Conservation (phyloP, 2,888 invertebrate species). For the Dolomedes plantarius region DNA sequence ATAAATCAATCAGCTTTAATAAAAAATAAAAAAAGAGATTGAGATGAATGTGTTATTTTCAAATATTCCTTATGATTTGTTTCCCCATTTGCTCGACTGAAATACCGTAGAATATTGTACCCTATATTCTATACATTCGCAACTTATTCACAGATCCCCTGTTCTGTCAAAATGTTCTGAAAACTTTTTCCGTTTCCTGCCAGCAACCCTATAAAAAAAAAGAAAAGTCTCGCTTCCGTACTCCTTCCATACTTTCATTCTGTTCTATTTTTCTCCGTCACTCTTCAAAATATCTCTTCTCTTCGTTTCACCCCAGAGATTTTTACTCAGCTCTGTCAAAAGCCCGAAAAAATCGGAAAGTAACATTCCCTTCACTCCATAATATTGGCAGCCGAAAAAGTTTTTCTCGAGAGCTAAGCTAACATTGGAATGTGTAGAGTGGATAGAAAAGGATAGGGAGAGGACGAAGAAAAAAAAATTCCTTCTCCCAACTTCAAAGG, state of each 20-base stretch:
- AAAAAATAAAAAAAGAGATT: too few relatives aligned
- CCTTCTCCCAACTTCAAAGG: neutral
- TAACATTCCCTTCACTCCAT: conserved; percentile 27
- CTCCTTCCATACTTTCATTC: conserved; percentile 22
- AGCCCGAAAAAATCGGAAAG: conserved; percentile 23
- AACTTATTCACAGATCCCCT: neutral
- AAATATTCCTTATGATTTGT: too few relatives aligned
- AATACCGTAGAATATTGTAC: too few relatives aligned
- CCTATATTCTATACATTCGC: too few relatives aligned
- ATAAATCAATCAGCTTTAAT: too few relatives aligned
- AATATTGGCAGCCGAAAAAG: conserved; percentile 68
- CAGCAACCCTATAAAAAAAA: conserved; percentile 10
- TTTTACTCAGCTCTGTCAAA: conserved; percentile 17
- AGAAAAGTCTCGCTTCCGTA: conserved; percentile 34
- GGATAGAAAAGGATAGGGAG: conserved; percentile 23
- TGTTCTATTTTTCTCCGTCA: conserved; percentile 32
- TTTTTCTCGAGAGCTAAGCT: conserved; percentile 68
- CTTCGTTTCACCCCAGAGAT: conserved; percentile 52
- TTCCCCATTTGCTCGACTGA: too few relatives aligned
- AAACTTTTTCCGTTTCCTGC: conserved; percentile 54
- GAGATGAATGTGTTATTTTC: too few relatives aligned
- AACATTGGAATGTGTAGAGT: conserved; percentile 54
- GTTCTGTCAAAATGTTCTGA: conserved; percentile 2
- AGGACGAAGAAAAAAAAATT: neutral
- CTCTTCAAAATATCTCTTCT: conserved; percentile 66